Percentiles rank a stretch among this genome's conserved stretches.
Conservation (phyloP, 1,140 invertebrate species). For the Heliconius nattereri region DNA sequence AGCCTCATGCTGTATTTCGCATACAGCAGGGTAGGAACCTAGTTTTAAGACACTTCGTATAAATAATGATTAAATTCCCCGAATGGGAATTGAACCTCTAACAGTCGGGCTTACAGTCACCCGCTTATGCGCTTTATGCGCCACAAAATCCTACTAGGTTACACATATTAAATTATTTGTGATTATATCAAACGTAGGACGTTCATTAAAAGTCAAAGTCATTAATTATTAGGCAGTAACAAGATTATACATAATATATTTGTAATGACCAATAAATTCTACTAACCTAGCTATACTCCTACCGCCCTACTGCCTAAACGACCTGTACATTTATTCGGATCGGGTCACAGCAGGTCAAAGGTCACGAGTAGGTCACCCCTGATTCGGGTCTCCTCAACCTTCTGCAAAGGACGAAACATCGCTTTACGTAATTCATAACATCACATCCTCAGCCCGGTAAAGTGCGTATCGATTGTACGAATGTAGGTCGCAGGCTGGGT, state of each 20-base stretch:
- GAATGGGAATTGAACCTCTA: too few relatives aligned
- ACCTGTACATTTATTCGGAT: not conserved
- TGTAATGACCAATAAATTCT: not conserved
- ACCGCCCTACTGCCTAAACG: not conserved
- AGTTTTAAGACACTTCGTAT: too few relatives aligned
- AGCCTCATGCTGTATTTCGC: too few relatives aligned
- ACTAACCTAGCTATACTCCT: not conserved
- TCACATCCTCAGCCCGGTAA: constrained; percentile 30
- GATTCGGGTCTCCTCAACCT: constrained; percentile 23
- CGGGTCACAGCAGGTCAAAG: constrained; percentile 25
- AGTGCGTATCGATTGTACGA: constrained; percentile 64
- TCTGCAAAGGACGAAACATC: constrained; percentile 11
- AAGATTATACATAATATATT: not conserved
- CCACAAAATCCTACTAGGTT: too few relatives aligned
- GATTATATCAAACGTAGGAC: not conserved
- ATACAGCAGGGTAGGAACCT: too few relatives aligned
- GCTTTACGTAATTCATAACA: constrained; percentile 25
- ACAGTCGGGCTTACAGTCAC: too few relatives aligned
- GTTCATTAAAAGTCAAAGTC: not conserved
- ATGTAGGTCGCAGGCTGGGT: constrained; percentile 73
- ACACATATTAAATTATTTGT: not conserved
- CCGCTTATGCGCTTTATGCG: too few relatives aligned
- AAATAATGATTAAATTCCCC: too few relatives aligned
- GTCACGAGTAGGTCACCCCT: constrained; percentile 28
- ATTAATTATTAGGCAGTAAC: not conserved